Percentiles rank a stretch among this genome's conserved stretches.
These are phyloP conservation scores for Leptinotarsa peninsularis DNA, from an alignment of 2,888 invertebrate species.

Conservation along the genomic window DNA sequence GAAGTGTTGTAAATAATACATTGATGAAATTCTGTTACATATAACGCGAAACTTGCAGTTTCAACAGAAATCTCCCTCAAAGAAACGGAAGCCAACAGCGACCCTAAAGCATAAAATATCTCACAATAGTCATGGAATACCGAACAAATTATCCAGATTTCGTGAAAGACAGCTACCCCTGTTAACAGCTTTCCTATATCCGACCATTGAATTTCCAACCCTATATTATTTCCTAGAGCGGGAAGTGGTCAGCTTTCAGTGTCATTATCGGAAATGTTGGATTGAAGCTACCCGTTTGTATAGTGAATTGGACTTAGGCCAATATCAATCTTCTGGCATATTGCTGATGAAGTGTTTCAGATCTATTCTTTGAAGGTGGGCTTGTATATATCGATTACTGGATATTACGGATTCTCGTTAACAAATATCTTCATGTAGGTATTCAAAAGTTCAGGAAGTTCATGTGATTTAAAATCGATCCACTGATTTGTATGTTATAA, in stretches of 20 bases:
- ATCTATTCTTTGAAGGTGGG: neutral
- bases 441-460: too few relatives aligned
- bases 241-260: constrained; percentile 18
- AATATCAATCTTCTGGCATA: constrained; percentile 15
- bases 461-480: too few relatives aligned
- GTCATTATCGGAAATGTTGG: constrained; percentile 18
- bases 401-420: neutral
- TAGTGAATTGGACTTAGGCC: constrained; percentile 2
- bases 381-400: neutral
- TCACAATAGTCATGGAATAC: constrained; percentile 14
- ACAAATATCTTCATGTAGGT: neutral
- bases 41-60: neutral
- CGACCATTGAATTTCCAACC: neutral
- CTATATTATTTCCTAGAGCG: constrained; percentile 16
- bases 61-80: neutral
- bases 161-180: constrained; percentile 13
- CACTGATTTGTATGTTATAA: too few relatives aligned
- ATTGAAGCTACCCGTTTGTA: constrained; percentile 22
- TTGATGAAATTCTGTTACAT: neutral
- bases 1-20: too few relatives aligned
- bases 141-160: constrained; percentile 25
- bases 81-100: neutral
- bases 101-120: constrained; percentile 13
- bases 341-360: constrained; percentile 11
- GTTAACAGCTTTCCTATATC: constrained; percentile 23